Base-by-base conservation (phyloP, 2,113 vertebrate species). In the Dascyllus trimaculatus region DNA sequence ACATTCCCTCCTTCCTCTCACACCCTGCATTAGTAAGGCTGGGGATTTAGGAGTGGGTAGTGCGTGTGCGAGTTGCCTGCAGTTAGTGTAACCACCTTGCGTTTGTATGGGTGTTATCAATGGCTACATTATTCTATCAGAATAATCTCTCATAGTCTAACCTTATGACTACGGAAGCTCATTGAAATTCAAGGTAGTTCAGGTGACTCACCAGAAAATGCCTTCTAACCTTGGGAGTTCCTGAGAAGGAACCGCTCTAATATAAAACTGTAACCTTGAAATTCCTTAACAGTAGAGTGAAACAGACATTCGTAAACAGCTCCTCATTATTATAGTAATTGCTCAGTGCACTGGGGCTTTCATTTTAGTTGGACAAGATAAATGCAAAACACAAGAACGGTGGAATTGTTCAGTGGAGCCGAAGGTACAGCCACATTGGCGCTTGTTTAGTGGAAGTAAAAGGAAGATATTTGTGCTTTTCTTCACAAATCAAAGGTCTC, bases 241-340 rank as follows among this genome's bases (percentile, higher is more conserved):
- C 43, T 24, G 22, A 63, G 46, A 61, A 29, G 11, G 11, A 80
- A 18, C 2, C 5, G 46, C 51, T 53, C 32, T 21, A 10, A 49
- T 24, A 21, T 71, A 61, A 78, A 78, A 80, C 11, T 10, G 18
- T 67, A 67, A 88, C 87, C 83, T 86, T 86, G 66, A 80, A 66
- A 84, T 75, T 79, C 51, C 17, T 53, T 51, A 66, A 66, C 80
- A 76, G 29, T 49, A 49, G 60, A 82, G 71, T 72, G 53, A 69
- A 85, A 79, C 63, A 45, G 75, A 75, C 80, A 80, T 57, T 79
- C 49, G 75, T 80, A 85, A 87, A 82, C 78, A 70, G 78, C 38
- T 82, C 24, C 75, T 69, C 72, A 71, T 89, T 91, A 78, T 66
- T 71, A 29, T 14, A 75, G 67, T 76, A 85, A 75, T 82, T 74